A percentile compares a stretch with the other conserved stretches of the same genome.
phyloP scores from a whole-genome alignment of 2,113 vertebrate genomes.

The Alces alces region DNA sequence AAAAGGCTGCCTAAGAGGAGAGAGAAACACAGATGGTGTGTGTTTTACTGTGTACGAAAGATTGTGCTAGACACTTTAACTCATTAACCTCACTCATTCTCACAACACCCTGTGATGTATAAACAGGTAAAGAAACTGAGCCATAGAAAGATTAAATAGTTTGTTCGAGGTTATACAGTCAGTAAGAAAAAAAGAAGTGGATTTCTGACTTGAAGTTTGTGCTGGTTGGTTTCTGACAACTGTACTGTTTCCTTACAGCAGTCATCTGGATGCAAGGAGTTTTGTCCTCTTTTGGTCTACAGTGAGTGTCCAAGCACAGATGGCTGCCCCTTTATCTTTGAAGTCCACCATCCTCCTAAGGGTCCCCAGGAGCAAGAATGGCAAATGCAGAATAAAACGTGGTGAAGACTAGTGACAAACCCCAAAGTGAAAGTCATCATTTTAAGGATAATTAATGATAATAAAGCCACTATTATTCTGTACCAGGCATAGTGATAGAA shows the following conservation, averaged over 20 bases:
- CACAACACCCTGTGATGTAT: not conserved
- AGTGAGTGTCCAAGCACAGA: not conserved
- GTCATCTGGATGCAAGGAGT: not conserved
- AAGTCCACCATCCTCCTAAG: too few relatives aligned
- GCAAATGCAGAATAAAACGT: not conserved
- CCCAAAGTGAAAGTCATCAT: not conserved
- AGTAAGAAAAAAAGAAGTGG: not conserved
- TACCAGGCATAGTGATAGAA: not conserved
- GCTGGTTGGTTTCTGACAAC: not conserved
- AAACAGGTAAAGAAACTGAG: not conserved
- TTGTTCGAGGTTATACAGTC: not conserved
- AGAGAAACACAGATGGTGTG: not conserved
- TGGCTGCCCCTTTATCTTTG: not conserved
- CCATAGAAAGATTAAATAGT: not conserved
- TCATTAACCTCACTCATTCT: not conserved
- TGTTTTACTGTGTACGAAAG: not conserved
- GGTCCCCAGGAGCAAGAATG: not conserved
- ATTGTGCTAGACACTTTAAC: not conserved
- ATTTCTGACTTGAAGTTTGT: not conserved
- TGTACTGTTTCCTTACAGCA: not conserved
- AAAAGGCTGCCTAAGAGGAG: not conserved
- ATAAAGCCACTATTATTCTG: not conserved
- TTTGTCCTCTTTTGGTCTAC: not conserved
- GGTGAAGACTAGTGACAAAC: not conserved
- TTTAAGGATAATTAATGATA: not conserved